Conservation (phyloP, 2,797 vertebrate genomes). For the Hydrocynus forskahlii region DNA sequence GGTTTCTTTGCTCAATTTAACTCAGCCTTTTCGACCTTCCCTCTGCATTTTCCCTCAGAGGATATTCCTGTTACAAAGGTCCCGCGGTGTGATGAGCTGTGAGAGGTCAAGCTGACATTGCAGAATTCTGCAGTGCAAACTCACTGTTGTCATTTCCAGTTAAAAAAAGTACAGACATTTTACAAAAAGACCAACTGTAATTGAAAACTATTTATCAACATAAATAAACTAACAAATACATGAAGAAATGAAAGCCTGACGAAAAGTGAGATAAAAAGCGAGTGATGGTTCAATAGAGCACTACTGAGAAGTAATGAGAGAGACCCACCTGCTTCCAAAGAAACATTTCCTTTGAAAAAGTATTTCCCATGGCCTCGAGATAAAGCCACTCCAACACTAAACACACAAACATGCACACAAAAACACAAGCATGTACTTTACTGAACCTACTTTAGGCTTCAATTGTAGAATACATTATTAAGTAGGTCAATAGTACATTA, state of each 20-base stretch:
- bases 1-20: neutral
- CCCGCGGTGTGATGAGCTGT: neutral
- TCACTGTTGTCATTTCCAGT: neutral
- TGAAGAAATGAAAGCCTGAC: neutral
- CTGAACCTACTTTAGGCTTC: neutral
- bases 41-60: neutral
- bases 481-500: neutral
- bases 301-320: neutral
- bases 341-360: slow-evolving; percentile 96
- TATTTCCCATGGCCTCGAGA: slow-evolving; percentile 97
- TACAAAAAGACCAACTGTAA: neutral
- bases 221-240: neutral
- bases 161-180: neutral
- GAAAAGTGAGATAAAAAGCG: neutral
- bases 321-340: slow-evolving; percentile 89
- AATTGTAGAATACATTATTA: neutral
- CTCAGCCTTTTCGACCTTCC: neutral
- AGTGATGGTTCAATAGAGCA: neutral
- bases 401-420: slow-evolving; percentile 29
- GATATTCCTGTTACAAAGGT: neutral
- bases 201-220: neutral
- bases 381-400: slow-evolving; percentile 94
- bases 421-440: slow-evolving; percentile 9
- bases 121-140: neutral
- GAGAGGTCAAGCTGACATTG: neutral